Evolutionary conservation across 2,797 vertebrate species (phyloP), one percentile per base, ranked within the genome.

Genomic region (Poeciliopsis infans): DNA sequence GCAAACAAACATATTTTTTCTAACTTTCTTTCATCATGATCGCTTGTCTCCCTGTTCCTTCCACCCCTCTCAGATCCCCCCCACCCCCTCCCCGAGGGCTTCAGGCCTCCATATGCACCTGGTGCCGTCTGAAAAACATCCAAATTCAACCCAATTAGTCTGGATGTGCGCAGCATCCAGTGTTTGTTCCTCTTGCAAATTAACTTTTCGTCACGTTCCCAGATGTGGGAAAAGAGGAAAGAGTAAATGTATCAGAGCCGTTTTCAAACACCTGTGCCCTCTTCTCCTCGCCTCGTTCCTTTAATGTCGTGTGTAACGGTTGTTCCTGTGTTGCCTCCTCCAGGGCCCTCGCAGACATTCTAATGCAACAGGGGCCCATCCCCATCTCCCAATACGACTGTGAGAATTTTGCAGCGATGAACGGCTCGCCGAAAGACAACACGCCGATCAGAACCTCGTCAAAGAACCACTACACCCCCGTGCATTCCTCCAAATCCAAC

Each of bases 361-460:
- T 99, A 92, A 96, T 97, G 95, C 98, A 99, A 92, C 98, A 99
- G 96, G 98, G 98, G 93, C 97, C 98, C 88, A 98, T 98, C 88
- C 98, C 98, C 80, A 98, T 99, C 89, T 98, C 97, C 79, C 97
- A 99, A 91, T 99, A 98, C 79, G 98, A 99, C 96, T 97, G 98
- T 95, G 98, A 99, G 94, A 97, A 97, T 84, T 98, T 99, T 87
- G 97, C 97, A n/a, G 97, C 97, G 76, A 97, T 99, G 90, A 97
- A 98, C 89, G 97, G 97, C 92, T 97, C 98, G 80, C 97, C 98
- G 93, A 99, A 98, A 97, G 98, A 98, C 90, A 97, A 97, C 95
- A 98, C 98, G 0, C 98, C 97, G 0, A 96, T 97, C 87, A 94
- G 97, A 89, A 97, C 97, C 28, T 96, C 97, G 31, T 98, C 97